Base-by-base conservation (phyloP, 1,140 invertebrate genomes). In the Drosophila sturtevanti region DNA sequence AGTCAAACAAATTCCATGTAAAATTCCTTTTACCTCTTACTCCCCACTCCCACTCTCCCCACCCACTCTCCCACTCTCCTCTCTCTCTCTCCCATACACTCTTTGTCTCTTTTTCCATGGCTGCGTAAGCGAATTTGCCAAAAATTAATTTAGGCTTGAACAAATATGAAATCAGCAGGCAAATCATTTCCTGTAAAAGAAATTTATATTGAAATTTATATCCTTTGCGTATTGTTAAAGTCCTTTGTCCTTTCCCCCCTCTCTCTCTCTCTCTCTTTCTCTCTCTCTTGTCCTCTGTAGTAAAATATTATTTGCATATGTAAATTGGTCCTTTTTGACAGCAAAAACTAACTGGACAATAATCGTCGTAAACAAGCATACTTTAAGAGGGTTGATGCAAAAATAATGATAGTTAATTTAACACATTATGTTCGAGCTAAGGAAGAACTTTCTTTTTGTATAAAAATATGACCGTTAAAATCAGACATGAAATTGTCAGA, bases 261-360 rank as follows among this genome's bases (percentile, higher is more conserved):
- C 48, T 35, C 62, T 22, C 41, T 35, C 48, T 7, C 22, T 27
- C 51, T 51, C 41, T 41, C 44, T 44, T 61, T 34, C 22, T 48
- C 48, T 35, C 62, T 22, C 41, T 35, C 48, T 7, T 60, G 22
- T 18, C 44, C 4, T 59, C 4, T 59, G 21, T 31, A 63, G 35
- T 16, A 10, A 24, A 34, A 64, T 56, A 51, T 52, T 21, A 72
- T 82, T 84, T 80, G 54, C 68, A 75, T 75, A 68, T 54, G 41
- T 63, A 66, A 75, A 79, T 48, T 48, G 16, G 41, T 48, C 41
- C 16, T 48, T 21, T 48, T 21, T 48, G 41, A 48, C 41, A 48
- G 41, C 41, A 48, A 48, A 21, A 48, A 48, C 41, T 21, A 48
- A 48, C 41, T 48, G 41, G 11, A 16, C 41, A 9, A 4, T 21